Base-by-base conservation (phyloP, 2,113 vertebrate species). In the Caloenas nicobarica region DNA sequence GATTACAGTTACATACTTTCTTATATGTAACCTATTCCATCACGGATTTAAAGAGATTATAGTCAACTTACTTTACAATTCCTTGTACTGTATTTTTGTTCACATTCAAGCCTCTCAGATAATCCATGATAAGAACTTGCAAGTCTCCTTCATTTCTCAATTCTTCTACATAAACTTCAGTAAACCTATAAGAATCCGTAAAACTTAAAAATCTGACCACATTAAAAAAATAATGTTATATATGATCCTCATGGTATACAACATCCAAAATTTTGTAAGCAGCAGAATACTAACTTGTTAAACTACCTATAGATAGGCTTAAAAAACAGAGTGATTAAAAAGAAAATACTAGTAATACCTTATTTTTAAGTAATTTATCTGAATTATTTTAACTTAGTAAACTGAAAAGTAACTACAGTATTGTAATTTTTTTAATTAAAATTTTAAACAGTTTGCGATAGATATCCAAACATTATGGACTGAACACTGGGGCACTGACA, bases 161-260 rank as follows among this genome's bases (percentile, higher is more conserved):
- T 98, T 99, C 99, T 95, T 99, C 99, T 50, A 99, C 98, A 44
- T 99, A 99, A 86, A 99, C 97, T 98, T 99, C 99, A 79, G 99
- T 99, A 93, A 99, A 99, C 90, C 99, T 99, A 10, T 14, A 89
- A 95, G 24, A 94, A 83, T 79, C 31, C 11, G 2, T 71, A 94
- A 61, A 4, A 44, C 50, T 78, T 60, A 16, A 11, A 73, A 24
- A 73, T 28, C 7, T 42, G 38, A 54, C 19, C 19, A 71, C 17
- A 93, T 3, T 18, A 10, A 31, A 72, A 44, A 69, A 64, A 50
- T 3, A 64, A 50, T 3, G 2, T 31, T 60, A 16, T 10, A 40
- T 24, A 56, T 14, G 5, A 34, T 60, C 50, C 16, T 60, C 33
- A 71, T 6, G 2, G n/a, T 21, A 77, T 5, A 7, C 9, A 44